phyloP scores from a whole-genome alignment of 1,140 invertebrate species.

The Calosoma granatense region DNA sequence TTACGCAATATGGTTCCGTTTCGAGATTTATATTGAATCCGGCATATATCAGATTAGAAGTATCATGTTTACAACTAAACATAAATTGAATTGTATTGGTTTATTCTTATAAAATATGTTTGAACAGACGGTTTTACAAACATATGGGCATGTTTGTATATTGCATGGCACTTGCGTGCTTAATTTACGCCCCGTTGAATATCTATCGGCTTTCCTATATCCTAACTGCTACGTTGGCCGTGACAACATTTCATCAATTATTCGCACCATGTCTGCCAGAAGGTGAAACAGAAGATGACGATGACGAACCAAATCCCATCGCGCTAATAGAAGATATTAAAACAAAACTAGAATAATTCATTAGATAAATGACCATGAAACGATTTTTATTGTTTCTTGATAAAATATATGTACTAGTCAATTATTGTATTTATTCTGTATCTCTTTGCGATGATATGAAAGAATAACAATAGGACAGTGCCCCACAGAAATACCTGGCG shows the following conservation, averaged over 20 bases:
- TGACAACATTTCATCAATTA: constrained; percentile 44
- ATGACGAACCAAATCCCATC: not conserved
- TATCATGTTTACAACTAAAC: no score
- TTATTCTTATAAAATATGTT: no score
- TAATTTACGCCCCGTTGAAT: constrained; percentile 44
- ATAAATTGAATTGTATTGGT: no score
- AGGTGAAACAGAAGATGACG: not conserved
- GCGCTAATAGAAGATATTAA: not conserved
- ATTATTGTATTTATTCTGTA: no score
- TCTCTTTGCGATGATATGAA: no score
- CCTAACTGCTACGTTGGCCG: constrained; percentile 38
- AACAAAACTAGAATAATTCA: not conserved
- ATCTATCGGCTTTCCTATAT: constrained; percentile 45
- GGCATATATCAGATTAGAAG: no score
- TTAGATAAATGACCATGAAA: no score
- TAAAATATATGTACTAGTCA: no score
- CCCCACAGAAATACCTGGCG: no score
- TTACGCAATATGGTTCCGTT: not conserved
- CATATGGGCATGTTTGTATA: constrained; percentile 38
- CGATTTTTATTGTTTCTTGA: no score
- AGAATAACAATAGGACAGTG: no score
- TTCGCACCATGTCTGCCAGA: constrained; percentile 22
- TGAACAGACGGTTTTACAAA: constrained; percentile 41
- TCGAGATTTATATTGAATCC: no score
- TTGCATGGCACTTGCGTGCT: constrained; percentile 36